Percentiles rank a stretch among this genome's conserved stretches.
These are phyloP conservation scores for Gobionotothen gibberifrons DNA, from an alignment of 2,797 vertebrate genomes.

Conservation along the genomic window DNA sequence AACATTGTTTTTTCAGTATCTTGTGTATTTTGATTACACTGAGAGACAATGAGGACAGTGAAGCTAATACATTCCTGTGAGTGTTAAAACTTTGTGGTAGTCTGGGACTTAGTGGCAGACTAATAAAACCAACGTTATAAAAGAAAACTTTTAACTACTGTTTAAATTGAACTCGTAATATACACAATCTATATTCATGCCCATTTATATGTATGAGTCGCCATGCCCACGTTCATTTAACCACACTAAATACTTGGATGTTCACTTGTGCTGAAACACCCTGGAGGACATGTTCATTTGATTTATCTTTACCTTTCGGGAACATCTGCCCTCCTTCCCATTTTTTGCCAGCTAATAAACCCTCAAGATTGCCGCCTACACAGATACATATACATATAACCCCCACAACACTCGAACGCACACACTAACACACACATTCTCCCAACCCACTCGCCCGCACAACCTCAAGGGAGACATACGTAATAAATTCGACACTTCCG, in stretches of 20 bases:
- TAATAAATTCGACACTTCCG: constrained; percentile 81
- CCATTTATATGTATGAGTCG: constrained; percentile 27
- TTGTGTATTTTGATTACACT: constrained; percentile 29
- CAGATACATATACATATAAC: constrained; percentile 32
- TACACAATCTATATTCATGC: constrained; percentile 33
- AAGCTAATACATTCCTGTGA: constrained; percentile 36
- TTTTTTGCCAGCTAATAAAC: constrained; percentile 67
- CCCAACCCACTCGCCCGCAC: constrained; percentile 49
- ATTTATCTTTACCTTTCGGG: constrained; percentile 69
- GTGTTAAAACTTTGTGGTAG: constrained; percentile 25
- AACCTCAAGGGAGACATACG: constrained; percentile 76
- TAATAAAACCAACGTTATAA: constrained; percentile 31
- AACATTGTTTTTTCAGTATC: constrained; percentile 14
- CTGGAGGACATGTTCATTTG: constrained; percentile 46
- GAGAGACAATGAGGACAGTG: constrained; percentile 35
- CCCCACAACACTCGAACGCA: constrained; percentile 5
- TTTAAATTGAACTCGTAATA: constrained; percentile 15
- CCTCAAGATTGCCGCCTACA: constrained; percentile 48
- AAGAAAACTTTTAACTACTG: neutral
- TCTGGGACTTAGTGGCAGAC: constrained; percentile 28
- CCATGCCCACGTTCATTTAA: constrained; percentile 22
- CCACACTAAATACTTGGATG: constrained; percentile 35
- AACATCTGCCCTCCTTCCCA: constrained; percentile 53
- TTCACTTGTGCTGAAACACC: constrained; percentile 35
- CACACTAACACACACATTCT: constrained; percentile 23